Base-by-base conservation (phyloP, 2,113 vertebrate species). In the Calyptomena viridis region DNA sequence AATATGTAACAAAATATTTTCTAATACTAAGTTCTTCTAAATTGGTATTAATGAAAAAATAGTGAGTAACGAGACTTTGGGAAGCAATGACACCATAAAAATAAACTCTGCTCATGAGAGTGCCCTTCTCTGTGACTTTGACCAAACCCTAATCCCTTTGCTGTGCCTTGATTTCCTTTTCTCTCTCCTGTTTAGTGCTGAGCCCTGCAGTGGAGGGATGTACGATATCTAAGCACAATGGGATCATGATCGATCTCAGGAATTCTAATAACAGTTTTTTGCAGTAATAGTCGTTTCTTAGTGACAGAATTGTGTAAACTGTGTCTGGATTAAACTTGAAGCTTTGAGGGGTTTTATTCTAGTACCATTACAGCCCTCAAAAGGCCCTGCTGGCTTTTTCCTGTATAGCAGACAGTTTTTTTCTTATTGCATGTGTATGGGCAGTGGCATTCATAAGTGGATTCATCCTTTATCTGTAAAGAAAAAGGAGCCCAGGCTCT, bases 341-440 rank as follows among this genome's bases (percentile, higher is more conserved):
- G 12, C 2, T 68, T 20, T 3, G 0, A 13, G 0, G 4, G 5
- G 50, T 67, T 74, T 37, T 39, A 14, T 2, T 52, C 42, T 72
- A 13, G 64, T 71, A 25, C 20, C 7, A 31, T 7, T 46, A 37
- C 23, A 53, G 25, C 30, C 40, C 15, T 55, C 37, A 9, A 46
- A 73, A 79, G 27, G 15, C 27, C 21, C 20, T 66, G 14, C 4
- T 27, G 21, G 3, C 12, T 83, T 75, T 22, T 46, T 37, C 7
- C 27, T 30, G 5, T 23, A 24, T 27, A 53, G 24, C 11, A 58
- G 58, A n/a, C 21, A 14, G 22, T 19, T 77, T 67, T 15, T 2
- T 6, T 89, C 79, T 39, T 25, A 33, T 30, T 55, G 30, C 5
- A 22, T 44, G 2, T 56, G 14, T 27, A 46, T 10, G 5, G 27